Evolutionary conservation across 2,113 vertebrate genomes (phyloP), one percentile per base, ranked within the genome.

Genomic region (Paramisgurnus dabryanus): DNA sequence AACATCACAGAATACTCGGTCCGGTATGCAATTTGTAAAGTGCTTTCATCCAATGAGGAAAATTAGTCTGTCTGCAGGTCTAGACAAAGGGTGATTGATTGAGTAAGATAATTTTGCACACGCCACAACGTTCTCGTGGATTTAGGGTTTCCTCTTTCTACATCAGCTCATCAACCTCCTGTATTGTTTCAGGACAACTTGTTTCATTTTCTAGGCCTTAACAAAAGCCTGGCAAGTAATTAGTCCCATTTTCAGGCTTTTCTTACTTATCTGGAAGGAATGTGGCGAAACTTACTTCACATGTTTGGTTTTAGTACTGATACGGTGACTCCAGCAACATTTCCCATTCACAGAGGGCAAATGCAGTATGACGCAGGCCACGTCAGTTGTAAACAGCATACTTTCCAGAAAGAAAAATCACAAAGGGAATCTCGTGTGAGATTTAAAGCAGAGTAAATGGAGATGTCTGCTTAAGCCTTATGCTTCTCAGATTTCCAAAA

Each of bases 11-110:
- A 78, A 79, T 50, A 6, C 45, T 68, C 76, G 7, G 80, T 49
- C 43, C 64, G 34, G 41, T 53, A 53, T 22, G 67, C 76, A 76
- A 80, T 68, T 79, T 80, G 72, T 60, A 80, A 65, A 80, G 86
- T 63, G 81, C 77, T 82, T 86, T 84, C 47, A 49, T 68, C 61
- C 67, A 55, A 57, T 78, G 55, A 7, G 72, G 79, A 84, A 84
- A 82, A 86, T 79, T 8, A 66, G 74, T 17, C 84, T 80, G 83
- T 87, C 81, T 69, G 69, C 81, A 12, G 76, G 79, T 83, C 68
- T 61, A 57, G 70, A 80, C 39, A 7, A 7, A 81, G 61, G 53
- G 78, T 87, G 85, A 87, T 79, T 65, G 76, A 87, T 41, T 61
- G 83, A 83, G 75, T 69, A 41, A 17, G 67, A 68, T 64, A 40